A percentile compares a stretch with the other conserved stretches of the same genome.
These are phyloP conservation scores for Drosophila sproati DNA, from an alignment of 1,140 invertebrate species.

Conservation along the genomic window DNA sequence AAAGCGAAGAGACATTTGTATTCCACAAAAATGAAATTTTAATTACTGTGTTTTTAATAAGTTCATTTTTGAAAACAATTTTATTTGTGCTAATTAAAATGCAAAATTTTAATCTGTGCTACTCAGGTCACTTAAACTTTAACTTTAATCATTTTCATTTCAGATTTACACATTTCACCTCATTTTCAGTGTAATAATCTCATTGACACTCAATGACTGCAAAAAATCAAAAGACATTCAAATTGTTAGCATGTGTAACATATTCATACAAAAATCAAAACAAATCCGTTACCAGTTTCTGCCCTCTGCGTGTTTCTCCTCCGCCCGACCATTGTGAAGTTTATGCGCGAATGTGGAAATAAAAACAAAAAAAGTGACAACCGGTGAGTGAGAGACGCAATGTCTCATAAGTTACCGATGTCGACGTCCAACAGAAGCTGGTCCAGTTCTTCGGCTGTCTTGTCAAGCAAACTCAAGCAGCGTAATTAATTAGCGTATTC, in stretches of 20 bases:
- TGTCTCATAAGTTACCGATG: slow-evolving; percentile 21
- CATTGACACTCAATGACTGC: background rate
- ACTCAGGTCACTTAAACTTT: no score
- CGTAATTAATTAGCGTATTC: slow-evolving; percentile 48
- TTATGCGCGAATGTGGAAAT: slow-evolving; percentile 48
- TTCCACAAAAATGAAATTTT: no score
- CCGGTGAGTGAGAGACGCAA: slow-evolving; percentile 17
- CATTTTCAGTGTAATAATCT: background rate
- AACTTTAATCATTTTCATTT: no score
- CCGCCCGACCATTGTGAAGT: slow-evolving; percentile 20
- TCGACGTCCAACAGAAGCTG: slow-evolving; percentile 53
- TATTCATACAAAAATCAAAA: slow-evolving; percentile 44
- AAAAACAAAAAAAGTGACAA: slow-evolving; percentile 53
- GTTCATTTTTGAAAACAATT: no score
- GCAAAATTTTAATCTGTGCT: no score
- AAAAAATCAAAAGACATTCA: background rate
- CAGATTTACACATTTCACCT: background rate
- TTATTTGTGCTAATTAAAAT: no score
- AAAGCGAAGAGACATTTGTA: no score
- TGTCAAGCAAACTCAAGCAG: slow-evolving; percentile 34
- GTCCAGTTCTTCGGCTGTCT: slow-evolving; percentile 45
- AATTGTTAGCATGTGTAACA: slow-evolving; percentile 8
- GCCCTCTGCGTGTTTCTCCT: slow-evolving; percentile 9
- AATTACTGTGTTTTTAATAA: no score
- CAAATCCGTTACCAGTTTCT: slow-evolving; percentile 41